Percentiles rank a stretch among this genome's conserved stretches.
These are phyloP conservation scores for Merodon equestris DNA, from an alignment of 2,888 invertebrate genomes.

Conservation along the genomic window DNA sequence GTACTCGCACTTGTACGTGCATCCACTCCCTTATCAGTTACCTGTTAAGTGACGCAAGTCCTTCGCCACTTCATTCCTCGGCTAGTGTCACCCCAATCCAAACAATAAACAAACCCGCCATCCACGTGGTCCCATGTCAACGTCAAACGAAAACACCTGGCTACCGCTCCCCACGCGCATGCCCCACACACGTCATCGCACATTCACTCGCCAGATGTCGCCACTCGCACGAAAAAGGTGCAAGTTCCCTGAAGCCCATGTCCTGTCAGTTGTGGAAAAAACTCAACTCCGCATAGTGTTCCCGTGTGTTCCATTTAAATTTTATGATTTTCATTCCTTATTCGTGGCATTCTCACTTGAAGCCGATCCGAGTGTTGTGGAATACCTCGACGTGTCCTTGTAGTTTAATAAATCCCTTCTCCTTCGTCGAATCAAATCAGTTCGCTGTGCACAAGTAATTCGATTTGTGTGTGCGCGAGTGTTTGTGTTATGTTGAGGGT, in stretches of 20 bases:
- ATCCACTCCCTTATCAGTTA: too few species aligned
- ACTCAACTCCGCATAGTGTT: conserved; percentile 44
- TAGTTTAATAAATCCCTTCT: conserved; percentile 1
- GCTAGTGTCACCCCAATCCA: conserved; percentile 28
- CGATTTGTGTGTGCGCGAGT: too few species aligned
- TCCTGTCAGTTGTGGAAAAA: conserved; percentile 62
- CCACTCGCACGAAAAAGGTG: conserved; percentile 1
- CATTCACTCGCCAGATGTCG: conserved; percentile 31
- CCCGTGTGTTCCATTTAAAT: conserved; percentile 39
- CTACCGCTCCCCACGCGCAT: conserved; percentile 31
- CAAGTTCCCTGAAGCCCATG: conserved; percentile 22
- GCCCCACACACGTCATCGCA: neutral
- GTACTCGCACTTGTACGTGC: neutral
- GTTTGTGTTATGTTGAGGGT: too few species aligned
- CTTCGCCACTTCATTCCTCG: too few species aligned
- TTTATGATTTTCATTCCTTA: too few species aligned
- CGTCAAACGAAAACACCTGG: conserved; percentile 52
- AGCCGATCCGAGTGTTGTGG: too few species aligned
- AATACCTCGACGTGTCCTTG: too few species aligned
- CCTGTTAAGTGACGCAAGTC: too few species aligned
- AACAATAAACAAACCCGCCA: conserved; percentile 60
- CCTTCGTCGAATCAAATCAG: neutral
- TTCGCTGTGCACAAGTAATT: conserved; percentile 1
- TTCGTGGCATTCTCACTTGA: too few species aligned
- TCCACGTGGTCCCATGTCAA: conserved; percentile 56